Conservation (phyloP, 1,140 invertebrate species). For the Oscheius sp. region DNA sequence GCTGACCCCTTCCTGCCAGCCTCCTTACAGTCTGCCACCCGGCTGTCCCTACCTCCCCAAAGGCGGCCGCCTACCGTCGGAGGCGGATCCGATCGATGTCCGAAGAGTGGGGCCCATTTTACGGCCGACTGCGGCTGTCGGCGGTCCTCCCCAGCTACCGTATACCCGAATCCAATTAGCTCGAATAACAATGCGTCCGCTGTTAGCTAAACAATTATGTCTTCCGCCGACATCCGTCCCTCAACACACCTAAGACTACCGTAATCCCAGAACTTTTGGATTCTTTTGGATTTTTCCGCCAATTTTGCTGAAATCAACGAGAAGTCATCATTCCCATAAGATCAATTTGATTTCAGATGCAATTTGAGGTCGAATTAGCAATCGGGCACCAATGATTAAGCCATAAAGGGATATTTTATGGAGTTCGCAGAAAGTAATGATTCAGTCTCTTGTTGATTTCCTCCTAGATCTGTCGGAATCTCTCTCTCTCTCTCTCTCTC, state of each 20-base stretch:
- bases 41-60: too few relatives aligned
- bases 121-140: not conserved
- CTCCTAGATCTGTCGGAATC: not conserved
- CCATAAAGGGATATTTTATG: too few relatives aligned
- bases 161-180: slow-evolving; percentile 12
- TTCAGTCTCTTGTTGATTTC: too few relatives aligned
- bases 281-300: not conserved
- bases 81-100: too few relatives aligned
- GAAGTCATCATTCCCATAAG: not conserved
- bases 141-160: not conserved
- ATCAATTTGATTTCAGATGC: not conserved
- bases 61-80: too few relatives aligned
- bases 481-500: not conserved
- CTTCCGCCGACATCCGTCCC: not conserved
- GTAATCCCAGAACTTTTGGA: not conserved
- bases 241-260: not conserved
- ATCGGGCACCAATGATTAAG: not conserved
- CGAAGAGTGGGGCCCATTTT: not conserved
- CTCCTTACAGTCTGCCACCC: too few relatives aligned
- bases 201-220: slow-evolving; percentile 4
- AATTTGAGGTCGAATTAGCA: not conserved
- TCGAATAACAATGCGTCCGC: not conserved
- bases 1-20: too few relatives aligned
- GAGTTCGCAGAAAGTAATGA: too few relatives aligned
- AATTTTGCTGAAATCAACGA: not conserved